Percentiles rank a stretch among this genome's conserved stretches.
phyloP scores from a whole-genome alignment of 1,140 invertebrate species.

The Drosophila bocqueti region DNA sequence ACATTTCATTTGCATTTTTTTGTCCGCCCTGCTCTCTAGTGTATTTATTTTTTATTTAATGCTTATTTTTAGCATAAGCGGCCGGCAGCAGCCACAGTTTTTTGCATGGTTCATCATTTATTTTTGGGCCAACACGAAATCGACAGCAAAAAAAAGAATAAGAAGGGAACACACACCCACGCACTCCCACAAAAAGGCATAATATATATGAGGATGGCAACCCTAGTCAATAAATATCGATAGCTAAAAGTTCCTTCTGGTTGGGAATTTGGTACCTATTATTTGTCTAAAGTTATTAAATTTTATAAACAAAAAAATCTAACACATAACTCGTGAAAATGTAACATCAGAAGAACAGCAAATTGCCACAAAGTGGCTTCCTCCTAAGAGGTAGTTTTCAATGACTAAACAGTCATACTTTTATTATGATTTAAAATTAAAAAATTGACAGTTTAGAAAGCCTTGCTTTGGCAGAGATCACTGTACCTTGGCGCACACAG shows the following conservation, averaged over 20 bases:
- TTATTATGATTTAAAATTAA: not conserved
- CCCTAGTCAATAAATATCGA: constrained; percentile 13
- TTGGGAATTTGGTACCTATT: not conserved
- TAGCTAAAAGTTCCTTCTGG: not conserved
- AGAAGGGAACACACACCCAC: constrained; percentile 16
- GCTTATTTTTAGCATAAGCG: constrained; percentile 67
- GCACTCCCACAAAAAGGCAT: not conserved
- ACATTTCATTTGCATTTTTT: constrained; percentile 35
- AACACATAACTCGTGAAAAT: not conserved
- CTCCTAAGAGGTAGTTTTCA: not conserved
- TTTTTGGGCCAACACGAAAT: constrained; percentile 67
- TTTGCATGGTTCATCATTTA: constrained; percentile 71
- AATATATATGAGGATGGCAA: constrained; percentile 13
- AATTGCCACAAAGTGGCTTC: not conserved
- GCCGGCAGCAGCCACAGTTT: constrained; percentile 37
- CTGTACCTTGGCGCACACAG: constrained; percentile 9
- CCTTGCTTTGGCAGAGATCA: not conserved
- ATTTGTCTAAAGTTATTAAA: not conserved
- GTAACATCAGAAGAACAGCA: not conserved
- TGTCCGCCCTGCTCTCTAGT: constrained; percentile 32
- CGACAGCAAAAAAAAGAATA: not conserved
- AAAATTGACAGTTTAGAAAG: not conserved
- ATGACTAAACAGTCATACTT: no score
- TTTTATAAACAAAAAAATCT: not conserved
- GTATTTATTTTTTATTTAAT: constrained; percentile 16